Evolutionary conservation across 2,888 invertebrate species (phyloP), one percentile per base, ranked within the genome.

Genomic region (Ferrisia virgata): DNA sequence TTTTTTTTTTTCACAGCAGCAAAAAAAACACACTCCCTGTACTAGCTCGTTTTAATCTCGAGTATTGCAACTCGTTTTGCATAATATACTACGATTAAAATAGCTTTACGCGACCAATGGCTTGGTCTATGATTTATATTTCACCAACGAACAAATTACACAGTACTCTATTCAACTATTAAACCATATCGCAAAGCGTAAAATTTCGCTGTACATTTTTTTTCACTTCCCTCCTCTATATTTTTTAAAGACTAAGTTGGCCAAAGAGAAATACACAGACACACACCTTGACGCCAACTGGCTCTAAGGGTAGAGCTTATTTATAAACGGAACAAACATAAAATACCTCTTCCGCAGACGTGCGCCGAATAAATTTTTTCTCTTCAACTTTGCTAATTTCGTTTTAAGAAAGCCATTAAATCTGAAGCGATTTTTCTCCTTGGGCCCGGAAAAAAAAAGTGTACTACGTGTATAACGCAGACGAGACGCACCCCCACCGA

Each of bases 351-450:
- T 25, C 28, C 64, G 64, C 64, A 15, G 28, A 64, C 64, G 64
- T 64, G 64, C 64, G 15, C 28, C 8, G 64, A 64, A 64, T 64
- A 64, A 15, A 28, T 64, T 64, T 64, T 64, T 64, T 28, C 25
- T 31, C 64, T 53, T 53, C 28, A 64, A 31, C 64, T 64, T 28
- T 25, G 28, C 64, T 64, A 64, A 64, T 64, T 64, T 64, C 64
- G 64, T 28, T 64, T 64, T 64, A 64, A 64, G 64, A 64, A 64
- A 64, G 28, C 64, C 64, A 64, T 64, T 64, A 64, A 64, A 64
- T 64, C 64, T 28, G 64, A 64, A 64, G 64, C 31, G 64, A 64
- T 64, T 64, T 64, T 64, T 64, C 31, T 64, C 64, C 64, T 25
- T 64, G 28, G 31, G 64, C 25, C 64, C 5, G 15, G 28, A 64